Evolutionary conservation across 2,888 invertebrate genomes (phyloP).

Genomic region (Hetaerina titia): DNA sequence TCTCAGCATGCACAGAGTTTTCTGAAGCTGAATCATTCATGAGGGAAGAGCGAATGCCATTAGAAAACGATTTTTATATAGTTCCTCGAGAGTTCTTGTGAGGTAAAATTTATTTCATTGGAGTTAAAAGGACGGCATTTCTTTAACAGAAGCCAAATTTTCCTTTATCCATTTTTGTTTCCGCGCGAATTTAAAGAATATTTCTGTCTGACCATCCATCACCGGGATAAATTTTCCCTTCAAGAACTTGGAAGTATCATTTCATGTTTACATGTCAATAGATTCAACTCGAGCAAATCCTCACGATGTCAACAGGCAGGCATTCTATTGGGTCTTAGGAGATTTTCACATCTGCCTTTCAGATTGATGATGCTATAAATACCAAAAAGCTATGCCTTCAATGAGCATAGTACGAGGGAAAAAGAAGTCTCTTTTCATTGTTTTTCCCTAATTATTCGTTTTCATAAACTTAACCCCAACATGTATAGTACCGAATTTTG

Average conservation of each 20-base stretch:
- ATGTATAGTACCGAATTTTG: no score
- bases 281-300: not conserved
- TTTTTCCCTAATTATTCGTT: no score
- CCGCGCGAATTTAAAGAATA: not conserved
- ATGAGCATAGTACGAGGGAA: no score
- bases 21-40: not conserved
- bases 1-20: not conserved
- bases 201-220: not conserved
- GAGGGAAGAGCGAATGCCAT: not conserved
- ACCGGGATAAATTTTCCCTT: not conserved
- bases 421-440: no score
- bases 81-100: not conserved
- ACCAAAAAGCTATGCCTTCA: no score
- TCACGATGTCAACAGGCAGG: not conserved
- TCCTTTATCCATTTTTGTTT: not conserved
- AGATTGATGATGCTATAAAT: no score
- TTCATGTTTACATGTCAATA: not conserved
- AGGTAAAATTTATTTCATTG: not conserved
- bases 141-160: not conserved
- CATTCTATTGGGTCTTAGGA: no score
- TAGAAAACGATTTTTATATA: not conserved
- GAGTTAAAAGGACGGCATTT: not conserved
- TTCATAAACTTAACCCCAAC: no score
- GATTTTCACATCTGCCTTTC: no score
- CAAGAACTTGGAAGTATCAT: not conserved